Conservation (phyloP, 2,113 vertebrate species). For the Phalacrocorax brasilianus region DNA sequence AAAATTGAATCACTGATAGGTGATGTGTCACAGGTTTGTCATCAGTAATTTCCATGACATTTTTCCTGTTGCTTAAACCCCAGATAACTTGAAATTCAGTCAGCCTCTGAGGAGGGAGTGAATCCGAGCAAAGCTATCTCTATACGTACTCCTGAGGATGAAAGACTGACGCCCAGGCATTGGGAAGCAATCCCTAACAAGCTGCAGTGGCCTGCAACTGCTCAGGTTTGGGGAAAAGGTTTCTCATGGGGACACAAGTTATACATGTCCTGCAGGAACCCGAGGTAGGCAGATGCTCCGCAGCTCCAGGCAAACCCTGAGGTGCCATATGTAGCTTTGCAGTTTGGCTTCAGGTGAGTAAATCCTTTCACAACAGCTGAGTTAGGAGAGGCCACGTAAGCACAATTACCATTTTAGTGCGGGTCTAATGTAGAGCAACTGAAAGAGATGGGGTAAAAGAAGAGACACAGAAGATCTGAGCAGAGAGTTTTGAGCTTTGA, state of each 20-base stretch:
- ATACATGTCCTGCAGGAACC: neutral
- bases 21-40: neutral
- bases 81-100: neutral
- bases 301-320: neutral
- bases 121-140: neutral
- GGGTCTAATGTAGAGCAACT: neutral
- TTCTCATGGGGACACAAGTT: fast-evolving
- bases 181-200: neutral
- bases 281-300: neutral
- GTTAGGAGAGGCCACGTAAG: neutral
- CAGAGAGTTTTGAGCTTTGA: neutral
- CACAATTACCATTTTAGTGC: neutral
- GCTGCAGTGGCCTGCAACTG: neutral
- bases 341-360: neutral
- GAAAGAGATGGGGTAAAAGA: neutral
- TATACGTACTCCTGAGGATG: fast-evolving
- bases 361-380: neutral
- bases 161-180: neutral
- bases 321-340: neutral
- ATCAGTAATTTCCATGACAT: neutral
- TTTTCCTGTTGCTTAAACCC: neutral
- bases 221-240: neutral
- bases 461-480: neutral
- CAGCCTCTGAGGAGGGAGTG: neutral
- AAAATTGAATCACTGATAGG: neutral